Base-by-base conservation (phyloP, 2,797 vertebrate genomes). In the Dromococcyx pavoninus region DNA sequence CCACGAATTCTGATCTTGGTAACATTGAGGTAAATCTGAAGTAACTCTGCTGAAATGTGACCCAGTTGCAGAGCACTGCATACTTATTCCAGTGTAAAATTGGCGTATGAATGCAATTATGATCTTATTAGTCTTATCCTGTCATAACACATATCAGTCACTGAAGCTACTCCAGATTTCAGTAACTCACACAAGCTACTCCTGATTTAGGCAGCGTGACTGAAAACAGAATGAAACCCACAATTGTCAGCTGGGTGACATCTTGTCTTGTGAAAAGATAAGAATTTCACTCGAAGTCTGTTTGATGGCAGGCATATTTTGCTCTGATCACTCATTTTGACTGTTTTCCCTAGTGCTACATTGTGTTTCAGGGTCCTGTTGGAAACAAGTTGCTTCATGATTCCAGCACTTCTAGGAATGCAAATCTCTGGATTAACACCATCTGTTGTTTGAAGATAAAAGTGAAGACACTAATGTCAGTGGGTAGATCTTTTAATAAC, bases 391-490 rank as follows among this genome's bases (percentile, higher is more conserved):
- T 86, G 48, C 67, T 93, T 94, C 91, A 93, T 57, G 94, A 94
- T 83, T 95, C 91, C 91, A 62, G 65, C 56, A 61, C 85, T 93
- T 94, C 73, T 17, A 95, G 89, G 93, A 95, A 96, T 91, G 88
- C 79, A 94, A 91, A 86, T 22, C 71, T 94, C 50, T 71, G 91
- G 91, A 97, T 97, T 92, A 95, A 89, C 90, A 94, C 94, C 95
- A 96, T 94, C 93, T 97, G 95, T 91, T 83, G 56, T 92, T 86
- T 82, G 67, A 95, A 96, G 94, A 97, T 95, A 94, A 95, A 97
- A 95, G 92, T 15, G 5, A 92, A 93, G 70, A 83, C 13, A 28
- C 51, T 92, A 81, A 92, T 87, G 67, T 89, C 86, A 79, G 91
- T 78, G 89, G 79, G 72, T 86, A 77, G 74, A 51, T 86, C 80